Evolutionary conservation across 2,888 invertebrate genomes (phyloP), one percentile per base, ranked within the genome.

Genomic region (Himalopsyche tibetana): DNA sequence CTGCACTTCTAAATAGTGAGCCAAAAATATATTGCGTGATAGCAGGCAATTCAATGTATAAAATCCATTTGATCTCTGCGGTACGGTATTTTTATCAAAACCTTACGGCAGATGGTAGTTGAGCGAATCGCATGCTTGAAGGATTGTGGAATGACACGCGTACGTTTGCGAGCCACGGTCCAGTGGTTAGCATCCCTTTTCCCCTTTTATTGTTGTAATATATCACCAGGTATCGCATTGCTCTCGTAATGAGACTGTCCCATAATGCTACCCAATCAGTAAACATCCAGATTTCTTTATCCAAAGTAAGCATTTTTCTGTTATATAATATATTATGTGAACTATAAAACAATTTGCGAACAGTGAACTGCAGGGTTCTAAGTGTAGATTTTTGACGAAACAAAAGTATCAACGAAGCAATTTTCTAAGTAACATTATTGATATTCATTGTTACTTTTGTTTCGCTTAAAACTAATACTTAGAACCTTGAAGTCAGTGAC

Each of bases 41-140:
- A 63, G 28, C 9, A 63, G 63, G 28, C 63, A 63, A 63, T 63
- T 19, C 19, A 19, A 9, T 19, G 9, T 19, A 19, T 63, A 19
- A 28, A 63, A 5, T 63, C 63, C 63, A 63, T 63, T 63, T 63
- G 63, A 63, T 63, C 63, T 63, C 28, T 63, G 63, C 63, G 63
- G 63, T 63, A 28, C 6, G 9, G n/a, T 63, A 63, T 63, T 63
- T 63, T n/a, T 63, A 63, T 28, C 63, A 63, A 63, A 63, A 28
- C 63, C 63, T 9, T 12, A 63, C 63, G 19, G 63, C 63, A 63
- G 63, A 63, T 63, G 63, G 63, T 11, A 63, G 19, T 63, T 63
- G 63, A 63, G 63, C 9, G 19, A 63, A 28, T 63, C 28, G 63
- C 63, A 28, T 8, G 5, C 5, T 28, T 63, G 63, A 63, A 19